These are phyloP conservation scores for Zaprionus camerounensis DNA, from an alignment of 1,140 invertebrate species.

Conservation along the genomic window DNA sequence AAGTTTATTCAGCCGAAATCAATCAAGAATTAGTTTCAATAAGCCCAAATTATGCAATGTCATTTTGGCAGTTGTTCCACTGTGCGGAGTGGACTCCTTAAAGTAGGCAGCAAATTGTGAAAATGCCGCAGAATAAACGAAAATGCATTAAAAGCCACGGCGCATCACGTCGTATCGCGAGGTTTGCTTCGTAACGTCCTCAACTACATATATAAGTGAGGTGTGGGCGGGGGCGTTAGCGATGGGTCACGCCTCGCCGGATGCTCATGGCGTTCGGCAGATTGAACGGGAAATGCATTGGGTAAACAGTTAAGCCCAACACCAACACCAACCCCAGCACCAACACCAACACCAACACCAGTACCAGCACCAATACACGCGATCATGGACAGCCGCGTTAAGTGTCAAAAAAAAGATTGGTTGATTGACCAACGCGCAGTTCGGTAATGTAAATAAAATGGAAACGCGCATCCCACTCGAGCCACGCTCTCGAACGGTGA, in stretches of 20 bases:
- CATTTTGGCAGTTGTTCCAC: background rate
- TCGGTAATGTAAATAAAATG: constrained; percentile 6
- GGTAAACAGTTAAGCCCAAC: constrained; percentile 1
- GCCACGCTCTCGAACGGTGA: background rate
- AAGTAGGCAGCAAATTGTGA: constrained; percentile 1
- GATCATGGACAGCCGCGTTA: background rate
- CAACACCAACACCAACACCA: background rate
- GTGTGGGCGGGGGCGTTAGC: background rate
- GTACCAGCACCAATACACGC: background rate
- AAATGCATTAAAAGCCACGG: background rate
- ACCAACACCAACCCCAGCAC: background rate
- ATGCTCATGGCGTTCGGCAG: background rate
- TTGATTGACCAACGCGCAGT: constrained; percentile 3
- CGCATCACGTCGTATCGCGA: background rate
- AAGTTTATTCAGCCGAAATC: no score
- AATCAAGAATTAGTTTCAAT: no score
- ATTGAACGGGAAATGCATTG: constrained; percentile 1
- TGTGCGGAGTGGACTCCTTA: background rate
- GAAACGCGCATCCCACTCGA: background rate
- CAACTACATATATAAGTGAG: background rate
- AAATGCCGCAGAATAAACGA: background rate
- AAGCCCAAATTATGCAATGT: background rate
- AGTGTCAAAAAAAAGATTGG: constrained; percentile 4
- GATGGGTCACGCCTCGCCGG: background rate
- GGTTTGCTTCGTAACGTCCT: background rate